A percentile compares a stretch with the other conserved stretches of the same genome.
phyloP scores from a whole-genome alignment of 2,113 vertebrate species.

The Microcebus griseorufus region DNA sequence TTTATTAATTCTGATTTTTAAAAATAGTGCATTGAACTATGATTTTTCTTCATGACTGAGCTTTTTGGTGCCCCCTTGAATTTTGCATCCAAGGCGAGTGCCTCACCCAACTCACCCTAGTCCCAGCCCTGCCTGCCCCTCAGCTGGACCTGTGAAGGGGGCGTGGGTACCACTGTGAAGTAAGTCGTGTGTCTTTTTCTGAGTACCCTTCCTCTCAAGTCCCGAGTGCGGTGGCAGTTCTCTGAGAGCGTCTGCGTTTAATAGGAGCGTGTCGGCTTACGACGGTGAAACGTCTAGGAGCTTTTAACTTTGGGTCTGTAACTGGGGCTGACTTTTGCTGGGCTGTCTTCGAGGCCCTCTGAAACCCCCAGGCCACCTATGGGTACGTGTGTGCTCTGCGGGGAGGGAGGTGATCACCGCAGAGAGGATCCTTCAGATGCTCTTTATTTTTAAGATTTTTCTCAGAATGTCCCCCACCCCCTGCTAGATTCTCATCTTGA shows the following conservation, averaged over 20 bases:
- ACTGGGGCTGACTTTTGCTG: neutral
- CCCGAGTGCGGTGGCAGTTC: neutral
- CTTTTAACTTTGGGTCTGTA: neutral
- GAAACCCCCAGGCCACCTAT: neutral
- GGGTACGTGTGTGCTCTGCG: neutral
- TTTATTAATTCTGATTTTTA: neutral
- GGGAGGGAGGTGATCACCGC: neutral
- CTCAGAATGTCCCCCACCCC: too few species aligned
- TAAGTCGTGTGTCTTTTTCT: neutral
- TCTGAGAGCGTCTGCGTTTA: neutral
- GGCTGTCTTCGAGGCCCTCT: neutral
- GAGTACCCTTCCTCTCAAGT: neutral
- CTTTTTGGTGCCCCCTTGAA: neutral
- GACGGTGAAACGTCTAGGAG: neutral
- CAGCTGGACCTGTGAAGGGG: neutral
- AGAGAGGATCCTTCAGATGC: neutral
- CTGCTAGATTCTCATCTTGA: neutral
- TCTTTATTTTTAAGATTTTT: too few species aligned
- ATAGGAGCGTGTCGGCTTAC: neutral
- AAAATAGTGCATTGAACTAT: neutral
- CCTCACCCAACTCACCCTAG: neutral
- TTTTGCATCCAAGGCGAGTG: neutral
- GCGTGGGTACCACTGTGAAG: neutral
- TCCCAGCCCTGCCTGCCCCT: neutral
- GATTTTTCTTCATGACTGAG: neutral